Evolutionary conservation across 2,888 invertebrate species (phyloP), one percentile per base, ranked within the genome.

Genomic region (Priocnemis perturbator): DNA sequence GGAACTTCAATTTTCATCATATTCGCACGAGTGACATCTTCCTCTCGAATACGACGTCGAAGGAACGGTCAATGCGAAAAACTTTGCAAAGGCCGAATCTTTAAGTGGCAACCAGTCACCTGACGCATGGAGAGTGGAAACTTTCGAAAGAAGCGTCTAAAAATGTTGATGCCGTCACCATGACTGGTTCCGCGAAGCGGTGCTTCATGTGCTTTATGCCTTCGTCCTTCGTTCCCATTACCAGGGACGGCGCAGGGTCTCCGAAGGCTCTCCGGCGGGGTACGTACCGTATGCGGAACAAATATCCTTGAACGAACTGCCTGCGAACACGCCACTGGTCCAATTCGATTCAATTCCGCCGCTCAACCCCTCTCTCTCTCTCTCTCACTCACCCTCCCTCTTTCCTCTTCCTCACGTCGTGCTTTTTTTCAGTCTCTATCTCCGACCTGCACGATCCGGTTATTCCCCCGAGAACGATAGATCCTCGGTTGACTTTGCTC

Each of bases 401-500:
- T 65, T 57, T 68, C 37, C 58, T 61, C 63, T 57, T 47, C 50
- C 64, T 66, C 63, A 67, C 71, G 64, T 71, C 50, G 60, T 69
- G 52, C 57, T 64, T 63, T 78, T 67, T 73, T 67, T 64, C 61
- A 68, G 61, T 73, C 78, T 76, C 77, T 76, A 76, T 75, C 74
- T 75, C 76, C 78, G 80, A 72, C 71, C 76, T 73, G 81, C 78
- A 72, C 77, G 81, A 81, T 81, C 74, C 79, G 69, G 76, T 80
- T 78, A 81, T 71, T 86, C 88, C 88, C 88, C 64, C 78, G 88
- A 84, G 88, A 74, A 81, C 87, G 82, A 88, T 88, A 86, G 83
- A 80, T 88, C 86, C 84, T 78, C 77, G 75, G 83, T 83, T 82
- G 83, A 85, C 83, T 82, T 82, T 76, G 76, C 80, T 81, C 81